A percentile compares a stretch with the other conserved stretches of the same genome.
Conservation (phyloP, 2,113 vertebrate species). For the Scatophagus argus region DNA sequence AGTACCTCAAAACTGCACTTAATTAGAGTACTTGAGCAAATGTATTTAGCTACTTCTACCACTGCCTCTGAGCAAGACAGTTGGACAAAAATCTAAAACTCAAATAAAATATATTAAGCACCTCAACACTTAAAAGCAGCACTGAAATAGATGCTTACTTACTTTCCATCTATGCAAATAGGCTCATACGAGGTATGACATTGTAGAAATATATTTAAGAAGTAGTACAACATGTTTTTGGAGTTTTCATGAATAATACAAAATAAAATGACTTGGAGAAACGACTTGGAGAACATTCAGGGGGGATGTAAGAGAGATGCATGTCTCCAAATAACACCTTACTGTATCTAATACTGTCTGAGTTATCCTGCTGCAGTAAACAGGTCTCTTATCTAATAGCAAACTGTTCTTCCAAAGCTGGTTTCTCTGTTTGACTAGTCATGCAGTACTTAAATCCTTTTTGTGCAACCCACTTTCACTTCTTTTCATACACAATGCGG, state of each 20-base stretch:
- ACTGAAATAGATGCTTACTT: background rate
- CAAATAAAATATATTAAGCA: background rate
- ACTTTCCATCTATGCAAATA: background rate
- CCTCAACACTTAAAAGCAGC: background rate
- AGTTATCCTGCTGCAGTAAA: conserved; percentile 53
- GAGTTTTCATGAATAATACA: background rate
- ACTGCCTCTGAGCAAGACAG: too few relatives aligned
- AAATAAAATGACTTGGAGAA: conserved; percentile 11
- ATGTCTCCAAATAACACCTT: conserved; percentile 37
- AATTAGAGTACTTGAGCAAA: too few relatives aligned
- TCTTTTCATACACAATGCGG: conserved; percentile 71
- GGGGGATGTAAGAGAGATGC: conserved; percentile 17
- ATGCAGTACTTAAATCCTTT: conserved; percentile 74
- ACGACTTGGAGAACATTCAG: conserved; percentile 3
- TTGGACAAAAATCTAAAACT: background rate
- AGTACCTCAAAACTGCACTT: too few relatives aligned
- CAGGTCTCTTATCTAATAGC: conserved; percentile 69
- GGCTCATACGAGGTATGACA: background rate
- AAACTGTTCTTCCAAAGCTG: conserved; percentile 62
- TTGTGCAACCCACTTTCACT: conserved; percentile 78
- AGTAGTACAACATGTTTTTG: background rate
- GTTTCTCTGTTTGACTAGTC: conserved; percentile 68
- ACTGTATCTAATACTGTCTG: conserved; percentile 39
- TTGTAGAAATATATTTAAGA: background rate
- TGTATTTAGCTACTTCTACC: too few relatives aligned